These are phyloP conservation scores for Aelia acuminata DNA, from an alignment of 2,888 invertebrate species.

Conservation along the genomic window DNA sequence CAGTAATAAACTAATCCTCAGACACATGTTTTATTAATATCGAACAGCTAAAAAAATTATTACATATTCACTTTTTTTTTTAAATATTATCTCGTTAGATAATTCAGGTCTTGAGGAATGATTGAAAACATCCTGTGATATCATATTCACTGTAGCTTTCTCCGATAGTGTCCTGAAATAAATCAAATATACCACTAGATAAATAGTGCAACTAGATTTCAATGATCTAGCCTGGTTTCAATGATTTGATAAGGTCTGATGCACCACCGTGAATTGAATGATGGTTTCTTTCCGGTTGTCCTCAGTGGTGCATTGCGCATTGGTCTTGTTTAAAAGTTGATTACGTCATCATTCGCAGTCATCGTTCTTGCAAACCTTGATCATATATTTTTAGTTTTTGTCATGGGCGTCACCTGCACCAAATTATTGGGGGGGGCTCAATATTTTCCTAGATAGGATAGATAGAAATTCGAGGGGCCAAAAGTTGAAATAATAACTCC, in stretches of 20 bases:
- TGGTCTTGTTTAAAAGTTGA: background rate
- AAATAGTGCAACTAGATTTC: background rate
- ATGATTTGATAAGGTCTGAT: background rate
- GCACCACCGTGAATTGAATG: background rate
- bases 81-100: background rate
- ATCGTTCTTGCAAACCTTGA: too few relatives aligned
- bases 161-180: background rate
- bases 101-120: background rate
- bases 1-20: background rate
- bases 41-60: background rate
- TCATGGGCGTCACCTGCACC: too few relatives aligned
- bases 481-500: too few relatives aligned
- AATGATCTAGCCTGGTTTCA: background rate
- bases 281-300: background rate
- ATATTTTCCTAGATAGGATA: too few relatives aligned
- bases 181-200: background rate
- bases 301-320: background rate
- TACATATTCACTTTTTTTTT: background rate
- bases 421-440: too few relatives aligned
- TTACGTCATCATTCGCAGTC: too few relatives aligned
- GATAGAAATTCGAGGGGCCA: too few relatives aligned
- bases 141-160: background rate
- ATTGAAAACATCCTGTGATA: conserved; percentile 33
- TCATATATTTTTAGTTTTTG: too few relatives aligned
- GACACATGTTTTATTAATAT: background rate